A percentile compares a stretch with the other conserved stretches of the same genome.
Evolutionary conservation across 2,797 vertebrate genomes (phyloP).

Genomic region (Erethizon dorsatum): DNA sequence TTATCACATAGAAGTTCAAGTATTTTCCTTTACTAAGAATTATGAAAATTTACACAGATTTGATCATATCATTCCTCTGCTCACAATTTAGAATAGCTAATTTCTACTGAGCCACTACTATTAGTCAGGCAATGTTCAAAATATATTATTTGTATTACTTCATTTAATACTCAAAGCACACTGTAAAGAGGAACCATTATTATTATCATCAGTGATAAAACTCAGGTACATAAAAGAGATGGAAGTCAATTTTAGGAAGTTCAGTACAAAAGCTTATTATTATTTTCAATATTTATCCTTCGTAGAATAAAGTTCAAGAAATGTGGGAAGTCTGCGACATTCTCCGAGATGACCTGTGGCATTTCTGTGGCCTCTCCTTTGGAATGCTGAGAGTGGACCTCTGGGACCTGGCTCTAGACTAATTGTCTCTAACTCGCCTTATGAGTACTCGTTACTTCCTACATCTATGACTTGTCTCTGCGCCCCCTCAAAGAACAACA

Average conservation of each 20-base stretch:
- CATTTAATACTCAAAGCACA: slow-evolving; percentile 4
- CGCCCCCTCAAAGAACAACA: not conserved
- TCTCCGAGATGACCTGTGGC: not conserved
- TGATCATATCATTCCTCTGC: not conserved
- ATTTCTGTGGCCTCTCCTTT: not conserved
- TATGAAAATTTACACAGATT: not conserved
- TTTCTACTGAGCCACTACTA: slow-evolving; percentile 37
- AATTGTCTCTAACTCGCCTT: not conserved
- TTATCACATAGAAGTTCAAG: not conserved
- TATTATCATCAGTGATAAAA: not conserved
- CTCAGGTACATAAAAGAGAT: not conserved
- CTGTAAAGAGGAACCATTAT: slow-evolving; percentile 13
- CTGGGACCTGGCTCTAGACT: not conserved
- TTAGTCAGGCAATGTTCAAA: slow-evolving; percentile 36
- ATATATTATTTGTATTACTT: not conserved
- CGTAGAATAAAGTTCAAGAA: not conserved
- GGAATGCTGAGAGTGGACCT: not conserved
- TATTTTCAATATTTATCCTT: not conserved
- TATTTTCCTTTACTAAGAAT: slow-evolving; percentile 29
- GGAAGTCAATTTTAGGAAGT: not conserved
- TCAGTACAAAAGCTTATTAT: not conserved
- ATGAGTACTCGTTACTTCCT: not conserved
- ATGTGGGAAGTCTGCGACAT: not conserved
- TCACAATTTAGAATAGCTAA: slow-evolving; percentile 30
- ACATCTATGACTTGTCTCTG: not conserved